Percentiles rank a stretch among this genome's conserved stretches.
Evolutionary conservation across 2,797 vertebrate species (phyloP).

Genomic region (Melanotaenia nigrans): DNA sequence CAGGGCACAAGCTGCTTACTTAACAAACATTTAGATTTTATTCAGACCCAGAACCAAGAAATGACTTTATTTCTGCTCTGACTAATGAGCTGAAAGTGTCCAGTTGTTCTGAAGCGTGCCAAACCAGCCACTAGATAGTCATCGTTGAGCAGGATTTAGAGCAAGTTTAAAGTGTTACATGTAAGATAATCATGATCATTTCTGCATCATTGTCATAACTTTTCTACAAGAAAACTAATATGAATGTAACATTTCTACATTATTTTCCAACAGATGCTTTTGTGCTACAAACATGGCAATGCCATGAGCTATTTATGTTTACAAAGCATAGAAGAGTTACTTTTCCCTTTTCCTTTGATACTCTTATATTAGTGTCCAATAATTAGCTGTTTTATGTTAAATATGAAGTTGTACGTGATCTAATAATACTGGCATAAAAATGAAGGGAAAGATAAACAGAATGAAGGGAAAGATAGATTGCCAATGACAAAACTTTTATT

Average conservation of each 20-base stretch:
- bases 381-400: neutral
- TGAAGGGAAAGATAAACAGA: neutral
- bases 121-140: neutral
- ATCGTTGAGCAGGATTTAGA: neutral
- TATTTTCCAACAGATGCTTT: neutral
- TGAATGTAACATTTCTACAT: neutral
- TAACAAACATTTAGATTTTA: neutral
- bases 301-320: neutral
- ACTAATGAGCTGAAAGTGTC: neutral
- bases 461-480: neutral
- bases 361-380: neutral
- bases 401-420: neutral
- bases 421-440: neutral
- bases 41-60: neutral
- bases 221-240: neutral
- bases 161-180: neutral
- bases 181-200: neutral
- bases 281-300: neutral
- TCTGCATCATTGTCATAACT: neutral
- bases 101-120: neutral
- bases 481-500: neutral
- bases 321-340: neutral
- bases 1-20: neutral
- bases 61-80: neutral
- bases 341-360: neutral